Evolutionary conservation across 23 tunicate genomes (phyloP), one percentile per base, ranked within the genome.

Genomic region (Styela plicata): DNA sequence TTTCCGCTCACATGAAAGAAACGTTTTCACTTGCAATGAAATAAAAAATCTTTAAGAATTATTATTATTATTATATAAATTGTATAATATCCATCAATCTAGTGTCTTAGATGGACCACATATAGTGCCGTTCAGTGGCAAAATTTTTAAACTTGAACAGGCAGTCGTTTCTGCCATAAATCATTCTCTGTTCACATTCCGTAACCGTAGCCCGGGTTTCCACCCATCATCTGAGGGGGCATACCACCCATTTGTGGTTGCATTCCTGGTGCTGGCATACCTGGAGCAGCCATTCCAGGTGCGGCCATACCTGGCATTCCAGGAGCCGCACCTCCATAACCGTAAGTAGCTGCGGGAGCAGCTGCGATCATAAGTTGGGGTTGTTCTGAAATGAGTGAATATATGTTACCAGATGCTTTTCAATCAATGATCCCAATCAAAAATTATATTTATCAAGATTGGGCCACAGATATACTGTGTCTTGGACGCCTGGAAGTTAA

Each of bases 341-440:
- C 83, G 23, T 76, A 76, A 35, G 81, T 52, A 7, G 81, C 81
- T 16, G 85, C 89, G 24, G 98, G 93, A 1, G 94, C 98, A 28
- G 98, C 89, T 32, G 98, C 90, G 20, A 93, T 93, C 98, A 93
- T 93, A 57, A 93, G 83, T 34, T 82, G 86, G 20, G 93, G 93
- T 70, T 93, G 85, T 69, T 93, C 98, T 93, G 85, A 27, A 81
- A 33, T 10, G 64, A n/a, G n/a, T n/a, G n/a, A n/a, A n/a, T n/a
- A n/a, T n/a, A n/a, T n/a, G n/a, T n/a, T n/a, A n/a, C n/a, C n/a
- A n/a, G n/a, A n/a, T n/a, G n/a, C n/a, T n/a, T n/a, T n/a, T n/a
- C n/a, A n/a, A n/a, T n/a, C n/a, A n/a, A n/a, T n/a, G n/a, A n/a
- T n/a, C n/a, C n/a, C n/a, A n/a, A n/a, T n/a, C n/a, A n/a, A n/a